These are phyloP conservation scores for Matsumurasca onukii DNA, from an alignment of 1,140 invertebrate species.

Conservation along the genomic window DNA sequence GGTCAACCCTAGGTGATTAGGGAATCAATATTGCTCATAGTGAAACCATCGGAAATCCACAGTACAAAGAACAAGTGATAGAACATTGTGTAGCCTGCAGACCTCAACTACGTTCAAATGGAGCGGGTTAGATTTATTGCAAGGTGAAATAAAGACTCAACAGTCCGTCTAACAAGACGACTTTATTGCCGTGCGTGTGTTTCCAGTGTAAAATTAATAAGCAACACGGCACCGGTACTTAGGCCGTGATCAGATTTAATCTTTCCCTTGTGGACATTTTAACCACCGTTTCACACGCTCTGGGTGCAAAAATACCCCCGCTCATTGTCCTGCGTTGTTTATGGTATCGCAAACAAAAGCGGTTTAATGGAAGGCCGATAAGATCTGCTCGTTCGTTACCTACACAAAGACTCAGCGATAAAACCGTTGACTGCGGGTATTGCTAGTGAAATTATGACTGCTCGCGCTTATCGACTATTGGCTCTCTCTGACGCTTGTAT, in stretches of 20 bases:
- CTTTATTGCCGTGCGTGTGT: not conserved
- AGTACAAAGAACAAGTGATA: too few species aligned
- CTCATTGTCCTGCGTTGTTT: not conserved
- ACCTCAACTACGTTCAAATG: too few species aligned
- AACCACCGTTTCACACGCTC: not conserved
- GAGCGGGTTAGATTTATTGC: not conserved
- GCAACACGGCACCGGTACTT: not conserved
- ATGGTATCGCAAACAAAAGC: not conserved
- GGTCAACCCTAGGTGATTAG: not conserved
- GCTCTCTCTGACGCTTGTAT: not conserved
- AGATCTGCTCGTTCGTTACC: conserved; percentile 1
- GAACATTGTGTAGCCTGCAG: too few species aligned
- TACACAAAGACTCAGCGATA: conserved; percentile 6
- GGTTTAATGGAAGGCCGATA: conserved; percentile 13
- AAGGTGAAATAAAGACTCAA: not conserved
- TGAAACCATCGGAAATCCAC: too few species aligned
- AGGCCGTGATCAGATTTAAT: not conserved
- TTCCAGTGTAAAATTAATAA: conserved; percentile 10
- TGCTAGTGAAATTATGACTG: conserved; percentile 20
- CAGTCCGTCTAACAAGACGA: not conserved
- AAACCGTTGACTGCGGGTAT: conserved; percentile 23
- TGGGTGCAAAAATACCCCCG: not conserved
- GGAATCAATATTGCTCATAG: too few species aligned
- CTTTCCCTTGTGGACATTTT: not conserved
- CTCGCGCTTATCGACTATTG: conserved; percentile 10